Percentiles rank a stretch among this genome's conserved stretches.
These are phyloP conservation scores for Ctenicera cuprea DNA, from an alignment of 2,888 invertebrate genomes.

Conservation along the genomic window DNA sequence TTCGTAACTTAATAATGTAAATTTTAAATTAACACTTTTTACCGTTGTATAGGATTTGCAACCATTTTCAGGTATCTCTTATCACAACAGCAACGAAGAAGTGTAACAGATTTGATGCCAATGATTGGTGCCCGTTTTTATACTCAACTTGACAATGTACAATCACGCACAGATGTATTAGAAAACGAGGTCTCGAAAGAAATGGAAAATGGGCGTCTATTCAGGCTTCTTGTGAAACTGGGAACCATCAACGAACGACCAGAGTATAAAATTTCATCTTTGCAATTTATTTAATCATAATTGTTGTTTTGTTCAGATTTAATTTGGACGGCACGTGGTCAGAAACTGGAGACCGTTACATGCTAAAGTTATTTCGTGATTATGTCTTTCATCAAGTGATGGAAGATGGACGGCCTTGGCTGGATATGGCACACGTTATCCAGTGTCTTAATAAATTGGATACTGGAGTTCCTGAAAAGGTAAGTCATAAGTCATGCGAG, in stretches of 20 bases:
- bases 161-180: constrained; percentile 90
- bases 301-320: constrained; percentile 75
- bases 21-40: constrained; percentile 61
- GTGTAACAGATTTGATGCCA: constrained; percentile 98
- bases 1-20: constrained; percentile 95
- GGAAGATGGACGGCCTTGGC: constrained; percentile 94
- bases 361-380: constrained; percentile 98
- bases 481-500: constrained; percentile 68
- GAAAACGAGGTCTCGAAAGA: constrained; percentile 95
- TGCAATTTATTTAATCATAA: constrained; percentile 55
- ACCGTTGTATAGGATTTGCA: not conserved
- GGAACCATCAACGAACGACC: constrained; percentile 97
- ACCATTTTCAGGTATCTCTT: constrained; percentile 81
- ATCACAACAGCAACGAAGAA: constrained; percentile 80
- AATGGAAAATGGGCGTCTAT: constrained; percentile 95
- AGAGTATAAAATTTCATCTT: constrained; percentile 78
- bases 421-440: constrained; percentile 96
- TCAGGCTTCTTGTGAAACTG: constrained; percentile 92
- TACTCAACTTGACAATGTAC: constrained; percentile 93
- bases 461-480: constrained; percentile 87
- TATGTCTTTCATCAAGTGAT: constrained; percentile 97
- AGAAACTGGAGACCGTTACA: constrained; percentile 98
- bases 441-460: constrained; percentile 95
- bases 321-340: constrained; percentile 96
- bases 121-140: constrained; percentile 99